Evolutionary conservation across 2,113 vertebrate genomes (phyloP), one percentile per base, ranked within the genome.

Genomic region (Sialia sialis): DNA sequence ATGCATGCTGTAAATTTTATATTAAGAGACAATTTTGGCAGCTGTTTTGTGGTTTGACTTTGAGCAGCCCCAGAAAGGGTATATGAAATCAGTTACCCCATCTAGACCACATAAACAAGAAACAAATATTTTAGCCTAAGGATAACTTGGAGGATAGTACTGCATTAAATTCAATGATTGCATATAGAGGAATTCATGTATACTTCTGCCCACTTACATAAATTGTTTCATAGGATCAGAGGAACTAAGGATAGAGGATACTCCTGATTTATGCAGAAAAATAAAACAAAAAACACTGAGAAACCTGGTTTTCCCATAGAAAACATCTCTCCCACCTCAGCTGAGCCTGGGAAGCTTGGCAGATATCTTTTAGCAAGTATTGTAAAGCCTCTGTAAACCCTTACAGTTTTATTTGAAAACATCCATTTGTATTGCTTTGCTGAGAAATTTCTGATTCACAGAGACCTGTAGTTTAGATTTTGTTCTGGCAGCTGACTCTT

Each of bases 21-120:
- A 38, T 41, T 52, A 87, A 81, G 90, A 79, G 55, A 77, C 32
- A 6, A 56, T 91, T 88, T 69, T 91, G 73, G 89, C 69, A 92
- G 84, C 81, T 95, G 93, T 60, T 88, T 88, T 59, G 82, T 6
- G 2, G 39, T 81, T 94, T 94, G 92, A 93, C 92, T 95, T 96
- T 88, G 72, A 92, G 85, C 39, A 70, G n/a, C 39, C 34, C 51
- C 48, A 74, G 63, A 68, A 91, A 73, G 9, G 54, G 27, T 58
- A 12, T n/a, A 12, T 77, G 43, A 39, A 90, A 66, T 55, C 32
- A 38, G 55, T 80, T 83, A 51, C 16, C 13, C 68, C 39, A 43
- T 54, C 59, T 55, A 77, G 62, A 62, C 49, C 34, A 44, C 1
- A 0, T 66, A 60, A 72, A 63, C 58, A 77, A 80, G 55, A 88